Conservation (phyloP, 2,888 invertebrate species). For the Iselma pallidipennis region DNA sequence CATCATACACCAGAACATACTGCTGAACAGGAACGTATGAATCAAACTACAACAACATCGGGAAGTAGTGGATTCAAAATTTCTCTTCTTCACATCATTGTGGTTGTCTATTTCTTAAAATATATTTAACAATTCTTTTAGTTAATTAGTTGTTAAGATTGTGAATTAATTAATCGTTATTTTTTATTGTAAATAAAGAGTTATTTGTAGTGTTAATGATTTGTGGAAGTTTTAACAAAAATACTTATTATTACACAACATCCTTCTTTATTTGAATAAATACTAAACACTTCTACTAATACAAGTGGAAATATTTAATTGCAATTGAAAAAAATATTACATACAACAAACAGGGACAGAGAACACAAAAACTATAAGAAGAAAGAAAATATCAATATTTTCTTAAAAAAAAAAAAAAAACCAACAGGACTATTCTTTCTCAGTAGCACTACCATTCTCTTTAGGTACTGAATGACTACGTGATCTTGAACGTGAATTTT, state of each 20-base stretch:
- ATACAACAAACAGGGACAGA: slow-evolving; percentile 11
- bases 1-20: slow-evolving; percentile 48
- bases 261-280: background rate
- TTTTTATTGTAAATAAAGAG: slow-evolving; percentile 32
- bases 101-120: slow-evolving; percentile 22
- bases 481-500: slow-evolving; percentile 49
- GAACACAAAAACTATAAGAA: slow-evolving; percentile 19
- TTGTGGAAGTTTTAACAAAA: background rate
- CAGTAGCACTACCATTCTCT: slow-evolving; percentile 51
- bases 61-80: slow-evolving; percentile 5
- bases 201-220: background rate
- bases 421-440: slow-evolving; percentile 32
- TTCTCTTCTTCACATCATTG: slow-evolving; percentile 8
- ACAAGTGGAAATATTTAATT: slow-evolving; percentile 9
- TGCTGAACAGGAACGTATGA: slow-evolving; percentile 31
- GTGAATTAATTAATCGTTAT: slow-evolving; percentile 25
- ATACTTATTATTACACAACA: background rate
- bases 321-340: slow-evolving; percentile 1
- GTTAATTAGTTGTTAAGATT: slow-evolving; percentile 23
- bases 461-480: slow-evolving; percentile 52
- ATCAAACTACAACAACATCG: background rate
- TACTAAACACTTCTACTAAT: slow-evolving; percentile 14
- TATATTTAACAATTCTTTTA: slow-evolving; percentile 19
- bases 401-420: slow-evolving; percentile 12
- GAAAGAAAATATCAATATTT: too few relatives aligned